A percentile compares a stretch with the other conserved stretches of the same genome.
Conservation (phyloP, 1,140 invertebrate species). For the Eulimnadia texana region DNA sequence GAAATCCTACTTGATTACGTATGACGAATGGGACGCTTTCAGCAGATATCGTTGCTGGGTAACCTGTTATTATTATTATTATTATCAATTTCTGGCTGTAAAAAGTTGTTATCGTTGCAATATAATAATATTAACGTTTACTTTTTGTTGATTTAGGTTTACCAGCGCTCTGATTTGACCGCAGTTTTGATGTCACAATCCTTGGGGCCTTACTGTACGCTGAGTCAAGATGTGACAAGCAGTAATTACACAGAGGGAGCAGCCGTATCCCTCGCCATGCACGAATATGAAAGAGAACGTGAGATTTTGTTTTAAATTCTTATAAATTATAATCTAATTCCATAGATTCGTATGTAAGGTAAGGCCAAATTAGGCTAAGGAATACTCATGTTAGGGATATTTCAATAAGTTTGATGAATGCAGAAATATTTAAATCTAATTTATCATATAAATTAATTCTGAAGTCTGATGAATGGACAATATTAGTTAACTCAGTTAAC, state of each 20-base stretch:
- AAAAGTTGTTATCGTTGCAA: not conserved
- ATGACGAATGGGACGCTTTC: constrained; percentile 87
- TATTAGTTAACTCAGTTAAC: too few species aligned
- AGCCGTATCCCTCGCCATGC: constrained; percentile 72
- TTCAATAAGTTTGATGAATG: too few species aligned
- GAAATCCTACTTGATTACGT: constrained; percentile 91
- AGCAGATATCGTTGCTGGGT: constrained; percentile 94
- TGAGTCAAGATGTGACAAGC: constrained; percentile 78
- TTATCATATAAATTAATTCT: too few species aligned
- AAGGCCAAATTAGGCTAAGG: not conserved
- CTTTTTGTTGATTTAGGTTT: constrained; percentile 40
- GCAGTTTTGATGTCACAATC: constrained; percentile 76
- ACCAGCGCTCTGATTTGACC: constrained; percentile 87
- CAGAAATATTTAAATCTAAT: constrained; percentile 13
- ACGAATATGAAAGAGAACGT: constrained; percentile 82
- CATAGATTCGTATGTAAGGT: not conserved
- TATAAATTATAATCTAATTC: constrained; percentile 2
- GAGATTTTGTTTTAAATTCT: too few species aligned
- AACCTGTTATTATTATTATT: constrained; percentile 11
- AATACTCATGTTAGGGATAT: too few species aligned
- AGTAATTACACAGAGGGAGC: constrained; percentile 79
- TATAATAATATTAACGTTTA: constrained; percentile 14
- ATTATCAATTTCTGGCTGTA: not conserved
- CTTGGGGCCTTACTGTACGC: constrained; percentile 75
- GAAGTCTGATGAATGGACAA: too few species aligned